Conservation (phyloP, 2,113 vertebrate species). For the Rhinoderma darwinii region DNA sequence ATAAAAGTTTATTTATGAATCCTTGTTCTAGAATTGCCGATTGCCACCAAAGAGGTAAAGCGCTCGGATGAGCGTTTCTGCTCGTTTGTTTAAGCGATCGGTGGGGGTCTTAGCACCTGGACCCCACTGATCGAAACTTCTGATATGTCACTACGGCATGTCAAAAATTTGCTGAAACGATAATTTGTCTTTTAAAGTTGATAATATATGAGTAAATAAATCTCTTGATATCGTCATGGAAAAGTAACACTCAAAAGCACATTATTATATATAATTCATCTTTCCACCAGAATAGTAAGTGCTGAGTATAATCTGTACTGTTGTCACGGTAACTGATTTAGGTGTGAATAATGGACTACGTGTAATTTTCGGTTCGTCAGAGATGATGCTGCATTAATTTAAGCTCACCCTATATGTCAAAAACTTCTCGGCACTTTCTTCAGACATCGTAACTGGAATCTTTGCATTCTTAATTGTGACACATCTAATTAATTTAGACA, state of each 20-base stretch:
- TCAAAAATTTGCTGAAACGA: too few species aligned
- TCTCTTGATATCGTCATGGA: neutral
- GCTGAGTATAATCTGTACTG: slow-evolving; percentile 29
- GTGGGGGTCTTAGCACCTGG: too few species aligned
- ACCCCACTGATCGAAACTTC: too few species aligned
- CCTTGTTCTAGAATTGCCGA: too few species aligned
- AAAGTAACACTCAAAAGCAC: neutral
- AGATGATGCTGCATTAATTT: slow-evolving; percentile 37
- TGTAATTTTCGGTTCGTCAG: slow-evolving; percentile 41
- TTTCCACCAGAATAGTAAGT: neutral
- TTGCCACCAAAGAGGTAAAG: too few species aligned
- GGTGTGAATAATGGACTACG: slow-evolving; percentile 44
- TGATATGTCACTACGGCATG: too few species aligned
- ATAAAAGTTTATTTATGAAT: too few species aligned
- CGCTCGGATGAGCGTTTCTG: too few species aligned
- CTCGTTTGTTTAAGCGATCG: too few species aligned
- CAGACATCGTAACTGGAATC: neutral
- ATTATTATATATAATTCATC: slow-evolving; percentile 13
- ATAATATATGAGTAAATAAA: neutral
- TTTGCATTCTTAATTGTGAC: neutral
- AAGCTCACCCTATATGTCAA: neutral
- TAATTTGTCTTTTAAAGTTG: too few species aligned
- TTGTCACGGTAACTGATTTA: slow-evolving; percentile 44
- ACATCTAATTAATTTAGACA: neutral
- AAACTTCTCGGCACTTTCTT: neutral